Evolutionary conservation across 2,113 vertebrate genomes (phyloP).

Genomic region (Sterrhoptilus dennistouni): DNA sequence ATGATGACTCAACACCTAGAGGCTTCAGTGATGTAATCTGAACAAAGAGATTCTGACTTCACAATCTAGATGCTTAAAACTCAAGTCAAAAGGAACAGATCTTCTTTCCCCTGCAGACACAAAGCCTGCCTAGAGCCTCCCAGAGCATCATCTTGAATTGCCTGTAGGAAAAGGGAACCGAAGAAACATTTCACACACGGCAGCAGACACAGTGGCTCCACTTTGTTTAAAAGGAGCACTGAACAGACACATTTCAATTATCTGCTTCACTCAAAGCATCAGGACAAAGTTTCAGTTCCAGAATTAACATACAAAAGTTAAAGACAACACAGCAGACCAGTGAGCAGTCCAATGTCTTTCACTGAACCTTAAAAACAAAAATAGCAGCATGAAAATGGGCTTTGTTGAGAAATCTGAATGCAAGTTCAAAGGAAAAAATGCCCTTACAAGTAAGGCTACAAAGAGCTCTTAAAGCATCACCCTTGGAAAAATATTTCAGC

Average conservation of each 20-base stretch:
- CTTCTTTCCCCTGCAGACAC: constrained; percentile 35
- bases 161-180: background rate
- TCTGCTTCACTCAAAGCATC: background rate
- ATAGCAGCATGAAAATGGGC: background rate
- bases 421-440: background rate
- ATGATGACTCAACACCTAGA: constrained; percentile 76
- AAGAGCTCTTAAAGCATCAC: background rate
- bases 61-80: constrained; percentile 34
- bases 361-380: constrained; percentile 4
- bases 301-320: background rate
- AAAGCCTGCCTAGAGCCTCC: background rate
- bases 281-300: background rate
- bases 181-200: background rate
- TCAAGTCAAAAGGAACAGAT: constrained; percentile 39
- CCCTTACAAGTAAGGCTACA: background rate
- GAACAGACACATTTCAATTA: constrained; percentile 16
- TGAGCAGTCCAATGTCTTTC: background rate
- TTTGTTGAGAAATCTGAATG: background rate
- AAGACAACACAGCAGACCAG: background rate
- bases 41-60: constrained; percentile 66
- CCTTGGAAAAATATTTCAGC: background rate
- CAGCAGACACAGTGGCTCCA: background rate
- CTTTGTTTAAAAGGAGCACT: background rate
- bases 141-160: background rate
- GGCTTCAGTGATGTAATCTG: constrained; percentile 68